Conservation (phyloP, 1,140 invertebrate species). For the Drosophila arizonae region DNA sequence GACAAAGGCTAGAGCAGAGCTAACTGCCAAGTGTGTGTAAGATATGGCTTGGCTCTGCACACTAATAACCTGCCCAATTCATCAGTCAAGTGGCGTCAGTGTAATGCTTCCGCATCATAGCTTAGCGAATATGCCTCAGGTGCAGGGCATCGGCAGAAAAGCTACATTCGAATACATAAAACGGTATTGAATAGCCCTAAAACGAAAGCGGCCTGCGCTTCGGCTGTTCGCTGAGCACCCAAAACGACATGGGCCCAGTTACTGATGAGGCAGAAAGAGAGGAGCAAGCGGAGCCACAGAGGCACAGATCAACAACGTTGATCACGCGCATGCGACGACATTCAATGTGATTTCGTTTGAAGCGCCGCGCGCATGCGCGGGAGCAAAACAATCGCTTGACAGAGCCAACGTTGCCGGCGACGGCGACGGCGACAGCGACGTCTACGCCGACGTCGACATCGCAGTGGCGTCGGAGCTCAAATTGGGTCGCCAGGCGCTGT, state of each 20-base stretch:
- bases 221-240: slow-evolving; percentile 57
- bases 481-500: slow-evolving; percentile 53
- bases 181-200: slow-evolving; percentile 75
- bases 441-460: not conserved
- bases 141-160: slow-evolving; percentile 54
- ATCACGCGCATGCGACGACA: slow-evolving; percentile 81
- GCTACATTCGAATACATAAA: slow-evolving; percentile 63
- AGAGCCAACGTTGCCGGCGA: slow-evolving; percentile 38
- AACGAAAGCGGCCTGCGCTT: slow-evolving; percentile 58
- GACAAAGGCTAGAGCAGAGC: too few relatives aligned
- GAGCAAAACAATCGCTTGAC: slow-evolving; percentile 78
- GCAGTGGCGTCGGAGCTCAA: slow-evolving; percentile 49
- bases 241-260: slow-evolving; percentile 50
- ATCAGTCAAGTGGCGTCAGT: not conserved
- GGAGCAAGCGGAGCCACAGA: slow-evolving; percentile 18
- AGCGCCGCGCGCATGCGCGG: slow-evolving; percentile 76
- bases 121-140: not conserved
- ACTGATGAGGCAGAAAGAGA: slow-evolving; percentile 16
- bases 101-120: not conserved
- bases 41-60: too few relatives aligned
- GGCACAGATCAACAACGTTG: slow-evolving; percentile 78
- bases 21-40: too few relatives aligned
- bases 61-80: too few relatives aligned
- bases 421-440: slow-evolving; percentile 2
- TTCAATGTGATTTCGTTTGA: slow-evolving; percentile 81